phyloP scores from a whole-genome alignment of 2,888 invertebrate species.

The Bedellia somnulentella region DNA sequence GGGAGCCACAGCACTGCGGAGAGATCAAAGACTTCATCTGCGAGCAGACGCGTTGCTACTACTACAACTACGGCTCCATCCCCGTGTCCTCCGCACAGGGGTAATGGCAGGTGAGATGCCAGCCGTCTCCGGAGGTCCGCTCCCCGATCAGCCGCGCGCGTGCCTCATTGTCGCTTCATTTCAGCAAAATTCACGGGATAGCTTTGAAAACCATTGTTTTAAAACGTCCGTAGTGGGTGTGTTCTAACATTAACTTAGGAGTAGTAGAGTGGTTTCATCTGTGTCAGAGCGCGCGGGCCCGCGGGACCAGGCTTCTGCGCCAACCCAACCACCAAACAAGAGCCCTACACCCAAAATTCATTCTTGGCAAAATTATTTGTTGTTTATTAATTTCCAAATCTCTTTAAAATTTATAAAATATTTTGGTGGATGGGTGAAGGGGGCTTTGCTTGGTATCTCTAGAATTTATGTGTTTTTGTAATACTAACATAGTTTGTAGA shows the following conservation, averaged over 20 bases:
- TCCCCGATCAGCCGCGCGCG: conserved; percentile 53
- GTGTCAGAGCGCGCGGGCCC: conserved; percentile 45
- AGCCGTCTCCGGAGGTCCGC: conserved; percentile 57
- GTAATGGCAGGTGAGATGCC: conserved; percentile 82
- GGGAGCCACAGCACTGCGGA: conserved; percentile 83
- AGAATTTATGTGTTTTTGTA: conserved; percentile 21
- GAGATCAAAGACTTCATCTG: conserved; percentile 86
- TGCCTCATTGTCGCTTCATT: too few species aligned
- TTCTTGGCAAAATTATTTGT: too few species aligned
- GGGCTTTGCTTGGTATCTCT: conserved; percentile 65
- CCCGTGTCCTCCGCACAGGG: conserved; percentile 89
- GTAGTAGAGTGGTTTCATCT: background rate
- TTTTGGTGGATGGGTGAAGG: conserved; percentile 63
- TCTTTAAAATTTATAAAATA: conserved; percentile 31
- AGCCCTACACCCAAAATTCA: conserved; percentile 59
- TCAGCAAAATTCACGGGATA: too few species aligned
- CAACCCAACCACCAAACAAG: conserved; percentile 61
- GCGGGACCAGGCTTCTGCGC: conserved; percentile 55
- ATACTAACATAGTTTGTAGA: too few species aligned
- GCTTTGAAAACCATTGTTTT: too few species aligned
- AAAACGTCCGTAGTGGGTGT: too few species aligned
- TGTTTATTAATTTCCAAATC: too few species aligned
- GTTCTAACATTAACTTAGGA: conserved; percentile 1
- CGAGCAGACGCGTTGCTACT: conserved; percentile 88
- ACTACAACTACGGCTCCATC: conserved; percentile 89